Evolutionary conservation across 2,888 invertebrate genomes (phyloP), one percentile per base, ranked within the genome.

Genomic region (Eremobia ochroleuca): DNA sequence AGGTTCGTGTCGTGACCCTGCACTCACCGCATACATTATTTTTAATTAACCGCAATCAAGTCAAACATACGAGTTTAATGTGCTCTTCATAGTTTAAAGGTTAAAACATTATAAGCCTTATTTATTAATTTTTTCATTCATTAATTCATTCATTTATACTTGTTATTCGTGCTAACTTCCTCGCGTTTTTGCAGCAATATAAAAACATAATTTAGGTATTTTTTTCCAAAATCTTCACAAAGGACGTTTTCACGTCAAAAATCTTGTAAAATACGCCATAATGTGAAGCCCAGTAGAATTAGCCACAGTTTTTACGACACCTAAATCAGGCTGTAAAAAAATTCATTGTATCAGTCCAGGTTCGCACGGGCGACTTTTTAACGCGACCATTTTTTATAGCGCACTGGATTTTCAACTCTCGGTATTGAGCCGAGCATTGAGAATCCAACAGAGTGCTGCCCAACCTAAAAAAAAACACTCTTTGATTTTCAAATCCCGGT

Each of bases 21-120:
- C 74, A 73, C 43, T 55, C 66, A 81, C 75, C 49, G 70, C 73
- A 76, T 73, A 74, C 55, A 69, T 76, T 58, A 79, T 76, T 76
- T 76, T 78, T 85, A 85, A 88, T 70, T 80, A 76, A 77, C 75
- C 71, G 71, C 77, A 77, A 76, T 83, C 77, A 77, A 84, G 46
- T 64, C 77, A 82, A 73, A 65, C 46, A 76, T 76, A 52, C 46
- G 21, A 73, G 68, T 78, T 76, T 64, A 73, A 73, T 55, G 70
- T 73, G 64, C 21, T 73, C 31, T 71, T 76, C 65, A 67, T 73
- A 75, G 46, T 72, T 72, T 31, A 81, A 74, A 87, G 81, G 79
- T 87, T 74, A 77, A 76, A 46, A 62, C 21, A 74, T 68, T 79
- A 69, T 2, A 8, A 59, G 64, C 11, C 58, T 31, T 58, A 59